Evolutionary conservation across 2,888 invertebrate genomes (phyloP).

Genomic region (Magallana nippona): DNA sequence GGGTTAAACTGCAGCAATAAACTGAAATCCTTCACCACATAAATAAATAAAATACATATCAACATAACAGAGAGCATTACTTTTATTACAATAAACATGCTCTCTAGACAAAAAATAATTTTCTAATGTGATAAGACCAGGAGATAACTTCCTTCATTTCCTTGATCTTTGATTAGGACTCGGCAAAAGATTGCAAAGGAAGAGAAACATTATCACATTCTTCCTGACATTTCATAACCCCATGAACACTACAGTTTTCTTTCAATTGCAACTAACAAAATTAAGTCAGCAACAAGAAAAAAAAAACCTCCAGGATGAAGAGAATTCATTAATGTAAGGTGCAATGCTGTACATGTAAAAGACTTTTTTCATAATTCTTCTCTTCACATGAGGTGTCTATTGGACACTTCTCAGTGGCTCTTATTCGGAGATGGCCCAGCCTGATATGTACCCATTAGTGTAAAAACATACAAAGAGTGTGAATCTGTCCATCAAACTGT

Average conservation of each 20-base stretch:
- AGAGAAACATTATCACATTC: background rate
- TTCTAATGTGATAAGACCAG: conserved; percentile 1
- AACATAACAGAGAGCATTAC: too few species aligned
- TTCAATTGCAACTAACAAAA: background rate
- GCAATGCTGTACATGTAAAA: background rate
- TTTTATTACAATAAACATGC: too few species aligned
- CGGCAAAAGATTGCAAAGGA: background rate
- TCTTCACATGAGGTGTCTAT: conserved; percentile 1
- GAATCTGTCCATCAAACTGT: conserved; percentile 15
- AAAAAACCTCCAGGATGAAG: background rate
- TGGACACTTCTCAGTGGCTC: background rate
- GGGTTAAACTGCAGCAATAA: background rate
- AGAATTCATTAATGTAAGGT: background rate
- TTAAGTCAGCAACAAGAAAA: too few species aligned
- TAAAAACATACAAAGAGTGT: conserved; percentile 18
- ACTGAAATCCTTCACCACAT: too few species aligned
- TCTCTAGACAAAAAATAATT: background rate
- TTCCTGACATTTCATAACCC: conserved; percentile 24
- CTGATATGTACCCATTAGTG: conserved; percentile 35
- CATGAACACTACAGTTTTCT: conserved; percentile 1
- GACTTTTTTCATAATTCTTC: background rate
- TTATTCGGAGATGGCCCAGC: conserved; percentile 3
- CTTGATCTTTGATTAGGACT: conserved; percentile 9
- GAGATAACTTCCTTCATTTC: background rate
- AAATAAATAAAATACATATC: too few species aligned